Evolutionary conservation across 2,113 vertebrate species (phyloP), one percentile per base, ranked within the genome.

Genomic region (Hymenochirus boettgeri): DNA sequence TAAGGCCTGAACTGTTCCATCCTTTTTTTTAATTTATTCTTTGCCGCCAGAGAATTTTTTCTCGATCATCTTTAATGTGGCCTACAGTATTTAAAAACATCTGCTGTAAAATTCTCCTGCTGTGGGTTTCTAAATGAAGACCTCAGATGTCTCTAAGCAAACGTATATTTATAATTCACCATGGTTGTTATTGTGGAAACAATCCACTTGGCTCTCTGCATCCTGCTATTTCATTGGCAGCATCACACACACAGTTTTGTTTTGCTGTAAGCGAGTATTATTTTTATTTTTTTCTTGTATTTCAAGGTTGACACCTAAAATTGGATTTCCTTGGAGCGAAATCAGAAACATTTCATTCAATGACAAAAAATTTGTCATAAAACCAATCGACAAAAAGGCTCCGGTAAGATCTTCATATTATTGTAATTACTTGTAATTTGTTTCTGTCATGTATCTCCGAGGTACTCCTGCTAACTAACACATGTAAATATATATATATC

Each of bases 351-450:
- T 98, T 80, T 98, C 94, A 60, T 98, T 98, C 80, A 98, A 95
- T 0, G 96, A 98, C 84, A 98, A 97, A 87, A 98, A 97, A 74
- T 98, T 98, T 84, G 91, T 95, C 72, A 98, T 98, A 84, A 97
- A 97, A 74, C 94, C 96, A n/a, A 98, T 98, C n/a, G 95, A 98
- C 81, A 98, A 97, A 82, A 98, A 98, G 72, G 93, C 96, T 23
- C 96, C 95, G 8, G 96, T 98, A 87, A 92, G 96, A 35, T 35
- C 33, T 35, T 9, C 15, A 2, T 7, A 35, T 1, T 7, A 11
- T n/a, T 35, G 33, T 35, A 35, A n/a, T 35, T 35, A 10, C 5
- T 31, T 31, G 29, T 31, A 31, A 6, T 31, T 5, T 31, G 10
- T 31, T 31, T 31, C 29, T 6, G 10, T 31, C 5, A 31, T 5